These are phyloP conservation scores for Cariama cristata DNA, from an alignment of 2,113 vertebrate genomes.

Conservation along the genomic window DNA sequence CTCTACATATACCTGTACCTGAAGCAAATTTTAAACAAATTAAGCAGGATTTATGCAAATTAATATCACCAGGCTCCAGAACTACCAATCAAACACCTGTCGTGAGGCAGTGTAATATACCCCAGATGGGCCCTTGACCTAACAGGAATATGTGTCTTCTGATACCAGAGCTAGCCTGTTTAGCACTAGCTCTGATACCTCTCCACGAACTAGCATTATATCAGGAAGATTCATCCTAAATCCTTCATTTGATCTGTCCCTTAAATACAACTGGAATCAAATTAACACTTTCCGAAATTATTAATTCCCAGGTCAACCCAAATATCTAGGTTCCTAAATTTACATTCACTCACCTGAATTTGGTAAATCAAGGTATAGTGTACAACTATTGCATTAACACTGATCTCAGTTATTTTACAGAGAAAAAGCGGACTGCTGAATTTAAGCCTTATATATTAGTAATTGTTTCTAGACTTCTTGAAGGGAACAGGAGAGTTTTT, in stretches of 20 bases:
- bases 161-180: not conserved
- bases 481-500: not conserved
- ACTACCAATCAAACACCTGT: not conserved
- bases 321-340: not conserved
- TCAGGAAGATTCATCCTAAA: not conserved
- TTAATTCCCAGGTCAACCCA: not conserved
- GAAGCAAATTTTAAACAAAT: conserved; percentile 18
- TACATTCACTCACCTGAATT: not conserved
- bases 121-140: not conserved
- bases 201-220: not conserved
- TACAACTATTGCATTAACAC: not conserved
- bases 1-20: not conserved
- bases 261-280: not conserved
- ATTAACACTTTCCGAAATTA: not conserved
- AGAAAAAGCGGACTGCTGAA: not conserved
- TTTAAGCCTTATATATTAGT: not conserved
- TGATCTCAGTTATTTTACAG: not conserved
- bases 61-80: not conserved
- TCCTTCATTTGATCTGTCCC: not conserved
- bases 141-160: not conserved
- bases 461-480: not conserved
- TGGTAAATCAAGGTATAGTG: not conserved
- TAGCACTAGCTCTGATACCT: not conserved
- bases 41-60: conserved; percentile 25
- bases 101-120: not conserved